phyloP scores from a whole-genome alignment of 2,797 vertebrate species.

The Meriones psammophilus region DNA sequence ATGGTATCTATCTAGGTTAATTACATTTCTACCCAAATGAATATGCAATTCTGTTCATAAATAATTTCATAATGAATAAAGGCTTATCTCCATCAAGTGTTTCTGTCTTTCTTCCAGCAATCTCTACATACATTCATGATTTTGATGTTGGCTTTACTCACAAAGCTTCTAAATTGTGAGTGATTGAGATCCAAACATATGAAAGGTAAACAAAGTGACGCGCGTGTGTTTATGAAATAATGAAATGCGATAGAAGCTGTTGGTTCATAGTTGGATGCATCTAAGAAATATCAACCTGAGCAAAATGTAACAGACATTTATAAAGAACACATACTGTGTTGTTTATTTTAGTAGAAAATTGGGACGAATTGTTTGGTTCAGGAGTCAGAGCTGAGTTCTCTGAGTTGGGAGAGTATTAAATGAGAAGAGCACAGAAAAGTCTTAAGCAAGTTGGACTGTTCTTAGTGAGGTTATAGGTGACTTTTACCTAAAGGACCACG shows the following conservation, averaged over 20 bases:
- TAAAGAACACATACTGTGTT: not conserved
- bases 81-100: not conserved
- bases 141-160: not conserved
- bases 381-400: not conserved
- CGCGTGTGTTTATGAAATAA: not conserved
- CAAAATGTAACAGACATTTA: not conserved
- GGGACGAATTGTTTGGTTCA: not conserved
- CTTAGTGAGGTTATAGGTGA: not conserved
- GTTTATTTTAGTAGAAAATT: constrained; percentile 10
- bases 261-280: not conserved
- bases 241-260: not conserved
- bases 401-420: not conserved
- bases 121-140: not conserved
- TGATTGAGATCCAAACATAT: not conserved
- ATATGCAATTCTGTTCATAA: not conserved
- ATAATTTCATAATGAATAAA: not conserved
- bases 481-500: not conserved
- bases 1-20: not conserved
- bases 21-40: not conserved
- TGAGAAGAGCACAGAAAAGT: not conserved
- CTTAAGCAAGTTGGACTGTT: not conserved
- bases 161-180: not conserved
- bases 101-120: not conserved
- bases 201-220: not conserved
- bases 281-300: not conserved